Evolutionary conservation across 1,140 invertebrate species (phyloP), one percentile per base, ranked within the genome.

Genomic region (Hypothenemus hampei): DNA sequence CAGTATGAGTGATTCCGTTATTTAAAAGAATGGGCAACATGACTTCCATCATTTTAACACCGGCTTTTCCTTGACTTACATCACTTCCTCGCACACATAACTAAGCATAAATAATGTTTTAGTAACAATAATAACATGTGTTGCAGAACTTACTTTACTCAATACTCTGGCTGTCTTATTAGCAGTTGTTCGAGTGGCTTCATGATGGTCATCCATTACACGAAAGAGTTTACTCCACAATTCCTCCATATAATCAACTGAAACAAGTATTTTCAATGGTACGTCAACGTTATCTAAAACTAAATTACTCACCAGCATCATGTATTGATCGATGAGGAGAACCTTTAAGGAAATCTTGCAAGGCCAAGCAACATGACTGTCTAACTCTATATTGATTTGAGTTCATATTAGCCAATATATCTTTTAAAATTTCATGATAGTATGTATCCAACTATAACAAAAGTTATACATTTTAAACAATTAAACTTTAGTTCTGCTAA

Each of bases 181-280:
- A 21, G 93, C 93, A 3, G 88, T 84, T 57, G 81, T 74, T 50
- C 93, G 75, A 0, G 93, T 94, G 18, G 82, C 85, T 69, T 93
- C 91, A 68, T 96, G 93, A 64, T 94, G 89, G 73, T 96, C 93
- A 72, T 96, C 93, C 83, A 93, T 87, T 0, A 96, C 91, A 23
- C 89, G 74, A 65, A 96, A 91, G 23, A 94, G 72, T 67, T 87
- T 85, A 8, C 77, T 76, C 89, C 91, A 94, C 3, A 96, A 74
- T 60, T 85, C 81, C 0, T 81, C 78, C 43, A 93, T 68, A 24
- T 71, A 61, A 45, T 78, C 73, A 20, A 80, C 65, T 54, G 35
- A n/a, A 31, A 24, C 7, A 43, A 43, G n/a, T 41, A 3, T 21
- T n/a, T n/a, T n/a, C n/a, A n/a, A n/a, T n/a, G n/a, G n/a, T n/a